These are phyloP conservation scores for Oreotragus oreotragus DNA, from an alignment of 2,113 vertebrate species.

Conservation along the genomic window DNA sequence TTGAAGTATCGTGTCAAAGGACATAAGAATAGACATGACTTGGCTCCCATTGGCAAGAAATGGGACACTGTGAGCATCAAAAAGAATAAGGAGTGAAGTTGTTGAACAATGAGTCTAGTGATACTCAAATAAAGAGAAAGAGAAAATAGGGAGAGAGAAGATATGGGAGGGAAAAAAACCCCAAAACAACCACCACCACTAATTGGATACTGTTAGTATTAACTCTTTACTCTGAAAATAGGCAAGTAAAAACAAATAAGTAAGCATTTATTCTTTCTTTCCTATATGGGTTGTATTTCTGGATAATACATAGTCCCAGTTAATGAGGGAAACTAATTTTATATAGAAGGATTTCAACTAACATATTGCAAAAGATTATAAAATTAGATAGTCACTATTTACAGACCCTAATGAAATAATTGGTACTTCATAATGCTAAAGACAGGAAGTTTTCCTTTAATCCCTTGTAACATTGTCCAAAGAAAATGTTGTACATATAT, in stretches of 20 bases:
- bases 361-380: neutral
- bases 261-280: neutral
- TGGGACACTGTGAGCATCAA: neutral
- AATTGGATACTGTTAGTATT: neutral
- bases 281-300: neutral
- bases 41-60: neutral
- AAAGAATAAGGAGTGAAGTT: neutral
- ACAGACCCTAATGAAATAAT: conserved; percentile 17
- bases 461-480: neutral
- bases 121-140: neutral
- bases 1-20: neutral
- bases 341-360: neutral
- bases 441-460: neutral
- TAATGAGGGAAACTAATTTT: conserved; percentile 17
- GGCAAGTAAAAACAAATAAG: neutral
- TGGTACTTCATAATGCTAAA: conserved; percentile 23
- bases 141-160: neutral
- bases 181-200: neutral
- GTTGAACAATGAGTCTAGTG: neutral
- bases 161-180: neutral
- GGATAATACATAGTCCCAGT: neutral
- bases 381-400: neutral
- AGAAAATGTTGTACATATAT: neutral
- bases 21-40: neutral
- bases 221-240: neutral